Conservation (phyloP, 2,113 vertebrate species). For the Lampris incognitus region DNA sequence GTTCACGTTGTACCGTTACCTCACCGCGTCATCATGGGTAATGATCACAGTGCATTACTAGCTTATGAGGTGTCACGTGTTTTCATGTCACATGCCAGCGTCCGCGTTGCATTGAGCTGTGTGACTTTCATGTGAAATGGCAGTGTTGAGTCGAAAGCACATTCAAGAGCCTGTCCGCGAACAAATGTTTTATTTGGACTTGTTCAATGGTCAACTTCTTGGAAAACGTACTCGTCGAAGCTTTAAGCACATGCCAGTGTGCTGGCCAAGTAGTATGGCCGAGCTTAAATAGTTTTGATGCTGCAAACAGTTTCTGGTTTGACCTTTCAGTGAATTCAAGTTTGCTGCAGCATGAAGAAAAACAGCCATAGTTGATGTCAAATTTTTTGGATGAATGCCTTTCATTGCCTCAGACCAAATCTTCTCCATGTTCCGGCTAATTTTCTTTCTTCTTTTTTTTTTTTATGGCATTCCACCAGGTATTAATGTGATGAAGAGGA, state of each 20-base stretch:
- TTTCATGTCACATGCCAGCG: background rate
- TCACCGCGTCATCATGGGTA: background rate
- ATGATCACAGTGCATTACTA: background rate
- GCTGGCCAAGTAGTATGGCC: background rate
- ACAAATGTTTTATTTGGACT: background rate
- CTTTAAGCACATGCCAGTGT: background rate
- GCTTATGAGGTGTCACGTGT: background rate
- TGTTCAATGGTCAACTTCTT: background rate
- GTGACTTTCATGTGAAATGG: background rate
- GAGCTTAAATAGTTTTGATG: background rate
- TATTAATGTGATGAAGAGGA: conserved; percentile 88
- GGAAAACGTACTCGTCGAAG: background rate
- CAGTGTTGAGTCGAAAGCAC: background rate
- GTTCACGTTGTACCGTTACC: too few species aligned
- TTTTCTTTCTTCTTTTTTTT: background rate
- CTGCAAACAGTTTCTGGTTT: background rate
- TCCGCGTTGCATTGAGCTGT: background rate
- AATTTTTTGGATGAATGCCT: too few species aligned
- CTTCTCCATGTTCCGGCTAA: too few species aligned
- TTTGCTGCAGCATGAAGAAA: too few species aligned
- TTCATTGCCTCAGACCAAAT: too few species aligned
- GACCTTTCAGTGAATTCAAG: background rate
- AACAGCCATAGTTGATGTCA: too few species aligned
- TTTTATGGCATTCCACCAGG: conserved; percentile 74
- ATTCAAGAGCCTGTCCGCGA: conserved; percentile 31